phyloP scores from a whole-genome alignment of 2,888 invertebrate genomes.

The Brachylomia viminalis region DNA sequence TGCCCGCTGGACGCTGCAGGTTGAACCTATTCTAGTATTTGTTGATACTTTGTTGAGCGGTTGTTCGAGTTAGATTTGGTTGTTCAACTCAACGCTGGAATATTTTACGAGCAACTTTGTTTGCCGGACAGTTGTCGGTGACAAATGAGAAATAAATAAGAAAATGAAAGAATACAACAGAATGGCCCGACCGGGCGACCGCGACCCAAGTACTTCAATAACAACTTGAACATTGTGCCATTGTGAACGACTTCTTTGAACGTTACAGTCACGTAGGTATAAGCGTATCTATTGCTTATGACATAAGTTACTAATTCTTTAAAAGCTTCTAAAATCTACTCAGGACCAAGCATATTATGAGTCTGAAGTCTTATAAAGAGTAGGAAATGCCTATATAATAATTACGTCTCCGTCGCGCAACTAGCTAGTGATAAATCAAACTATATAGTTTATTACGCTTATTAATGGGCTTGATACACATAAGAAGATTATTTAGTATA shows the following conservation, averaged over 20 bases:
- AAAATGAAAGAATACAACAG: conserved; percentile 17
- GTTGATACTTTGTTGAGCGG: conserved; percentile 53
- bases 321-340: conserved; percentile 12
- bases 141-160: conserved; percentile 47
- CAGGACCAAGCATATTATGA: background rate
- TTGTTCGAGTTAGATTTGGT: conserved; percentile 60
- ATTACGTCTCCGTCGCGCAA: background rate
- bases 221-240: background rate
- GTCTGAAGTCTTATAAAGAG: background rate
- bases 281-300: background rate
- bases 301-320: conserved; percentile 2
- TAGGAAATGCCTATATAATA: no score
- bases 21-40: conserved; percentile 60
- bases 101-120: conserved; percentile 54
- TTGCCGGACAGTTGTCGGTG: conserved; percentile 40
- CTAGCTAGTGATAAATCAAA: conserved; percentile 16
- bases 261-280: conserved; percentile 16
- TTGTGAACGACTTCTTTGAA: background rate
- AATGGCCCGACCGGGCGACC: background rate
- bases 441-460: conserved; percentile 23
- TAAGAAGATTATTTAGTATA: conserved; percentile 27
- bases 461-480: conserved; percentile 7
- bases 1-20: conserved; percentile 54
- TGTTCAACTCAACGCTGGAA: conserved; percentile 43
- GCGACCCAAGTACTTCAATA: conserved; percentile 2